phyloP scores from a whole-genome alignment of 2,113 vertebrate genomes.

The Rhynchopsitta pachyrhyncha region DNA sequence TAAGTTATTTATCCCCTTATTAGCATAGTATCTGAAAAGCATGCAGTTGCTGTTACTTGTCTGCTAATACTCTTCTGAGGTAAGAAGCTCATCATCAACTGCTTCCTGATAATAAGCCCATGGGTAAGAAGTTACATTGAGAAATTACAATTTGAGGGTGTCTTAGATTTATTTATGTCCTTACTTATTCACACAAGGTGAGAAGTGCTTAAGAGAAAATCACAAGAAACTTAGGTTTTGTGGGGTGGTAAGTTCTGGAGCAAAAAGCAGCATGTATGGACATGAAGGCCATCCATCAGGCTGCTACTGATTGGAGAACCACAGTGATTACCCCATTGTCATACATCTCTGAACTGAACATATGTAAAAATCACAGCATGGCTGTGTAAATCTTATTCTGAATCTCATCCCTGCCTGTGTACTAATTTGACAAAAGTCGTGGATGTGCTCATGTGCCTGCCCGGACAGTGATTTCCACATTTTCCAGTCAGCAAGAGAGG shows the following conservation, averaged over 20 bases:
- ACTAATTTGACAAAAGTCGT: background rate
- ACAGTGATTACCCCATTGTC: background rate
- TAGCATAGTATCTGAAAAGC: background rate
- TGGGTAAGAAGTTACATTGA: background rate
- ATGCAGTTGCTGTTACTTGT: background rate
- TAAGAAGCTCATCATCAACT: background rate
- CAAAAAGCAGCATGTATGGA: background rate
- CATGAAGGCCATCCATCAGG: too few relatives aligned
- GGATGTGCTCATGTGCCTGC: fast-evolving
- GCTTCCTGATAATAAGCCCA: background rate
- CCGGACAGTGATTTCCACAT: background rate
- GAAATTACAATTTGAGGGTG: background rate
- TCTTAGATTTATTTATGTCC: background rate
- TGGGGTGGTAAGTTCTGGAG: background rate
- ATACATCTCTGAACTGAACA: background rate
- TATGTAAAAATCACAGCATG: background rate
- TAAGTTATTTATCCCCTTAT: background rate
- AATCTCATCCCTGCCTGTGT: background rate
- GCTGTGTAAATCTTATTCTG: background rate
- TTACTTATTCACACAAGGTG: background rate
- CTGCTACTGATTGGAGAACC: background rate
- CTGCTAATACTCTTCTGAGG: background rate
- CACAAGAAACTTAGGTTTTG: background rate
- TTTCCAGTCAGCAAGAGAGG: background rate
- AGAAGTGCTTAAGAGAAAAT: background rate